Percentiles rank a stretch among this genome's conserved stretches.
phyloP scores from a whole-genome alignment of 2,113 vertebrate species.

The Zootoca vivipara region DNA sequence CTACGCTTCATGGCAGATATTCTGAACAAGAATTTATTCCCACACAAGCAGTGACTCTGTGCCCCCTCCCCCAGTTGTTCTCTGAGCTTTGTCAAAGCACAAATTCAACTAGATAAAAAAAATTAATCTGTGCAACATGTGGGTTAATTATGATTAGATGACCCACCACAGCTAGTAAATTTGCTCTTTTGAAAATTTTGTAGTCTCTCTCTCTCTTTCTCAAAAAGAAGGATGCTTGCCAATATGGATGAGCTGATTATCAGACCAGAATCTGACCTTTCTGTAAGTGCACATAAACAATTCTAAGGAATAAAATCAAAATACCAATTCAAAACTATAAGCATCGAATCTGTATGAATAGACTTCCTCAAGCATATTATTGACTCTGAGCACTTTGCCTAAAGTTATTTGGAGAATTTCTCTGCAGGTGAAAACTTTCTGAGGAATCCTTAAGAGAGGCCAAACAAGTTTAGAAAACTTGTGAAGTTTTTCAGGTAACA shows the following conservation, averaged over 20 bases:
- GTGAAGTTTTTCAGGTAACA: background rate
- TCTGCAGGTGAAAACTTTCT: background rate
- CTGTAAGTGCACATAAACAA: background rate
- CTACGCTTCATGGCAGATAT: constrained; percentile 34
- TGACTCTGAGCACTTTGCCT: background rate
- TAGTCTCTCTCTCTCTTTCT: background rate
- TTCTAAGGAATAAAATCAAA: background rate
- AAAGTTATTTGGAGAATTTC: background rate
- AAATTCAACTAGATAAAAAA: constrained; percentile 59
- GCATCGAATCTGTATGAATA: background rate
- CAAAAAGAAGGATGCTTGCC: no score
- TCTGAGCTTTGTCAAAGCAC: constrained; percentile 46
- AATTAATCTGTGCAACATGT: constrained; percentile 41
- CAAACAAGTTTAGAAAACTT: background rate
- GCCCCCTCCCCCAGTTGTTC: constrained; percentile 53
- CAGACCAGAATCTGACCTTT: background rate
- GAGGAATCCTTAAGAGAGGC: background rate
- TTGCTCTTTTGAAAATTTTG: background rate
- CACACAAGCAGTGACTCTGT: constrained; percentile 43
- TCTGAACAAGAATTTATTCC: constrained; percentile 51
- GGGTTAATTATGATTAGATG: background rate
- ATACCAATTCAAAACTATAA: background rate
- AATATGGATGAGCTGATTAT: background rate
- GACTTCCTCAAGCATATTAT: background rate
- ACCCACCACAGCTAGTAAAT: background rate